Base-by-base conservation (phyloP, 37 sponge, comb jelly and placozoan genomes). In the Mnemiopsis leidyi region DNA sequence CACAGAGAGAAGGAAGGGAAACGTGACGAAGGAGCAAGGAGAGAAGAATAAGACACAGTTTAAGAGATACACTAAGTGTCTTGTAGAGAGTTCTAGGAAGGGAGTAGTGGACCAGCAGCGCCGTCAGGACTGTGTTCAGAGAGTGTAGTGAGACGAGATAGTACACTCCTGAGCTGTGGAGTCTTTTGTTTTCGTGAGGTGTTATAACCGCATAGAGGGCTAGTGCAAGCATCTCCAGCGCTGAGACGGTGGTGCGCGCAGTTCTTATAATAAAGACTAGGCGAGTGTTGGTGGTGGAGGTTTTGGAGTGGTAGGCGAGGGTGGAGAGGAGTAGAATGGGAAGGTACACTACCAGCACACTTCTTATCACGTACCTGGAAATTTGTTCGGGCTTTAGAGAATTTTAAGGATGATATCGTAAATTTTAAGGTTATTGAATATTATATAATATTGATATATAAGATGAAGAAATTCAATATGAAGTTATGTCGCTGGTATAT, bases 281-380 rank as follows among this genome's bases (percentile, higher is more conserved):
- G n/a, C 73, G 73, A 26, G 90, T 39, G 90, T 35, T 13, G 35
- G 30, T 3, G 25, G 26, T 9, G 40, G 90, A 40, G 61, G 90
- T 32, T 2, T 28, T 37, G 90, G 35, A 3, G 90, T 85, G 90
- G 90, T 38, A 85, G 90, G 90, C 24, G 9, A 85, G 25, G 28
- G 61, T 38, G 24, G 61, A 40, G 90, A 85, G 90, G 24, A 85
- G 90, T 13, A 85, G 48, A 2, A 85, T 36, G 24, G 90, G 90
- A 26, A 85, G 61, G 90, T 85, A 85, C 20, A 33, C 26, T 28
- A 85, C 36, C 39, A 85, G 48, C 7, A 40, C 35, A 39, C 90
- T 40, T 39, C 90, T 38, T 85, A 85, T 40, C 90, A 40, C 39
- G 48, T 85, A 85, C 48, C 90, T 85, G 90, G 26, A 39, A 37